Base-by-base conservation (phyloP, 2,797 vertebrate genomes). In the Uromys caudimaculatus region DNA sequence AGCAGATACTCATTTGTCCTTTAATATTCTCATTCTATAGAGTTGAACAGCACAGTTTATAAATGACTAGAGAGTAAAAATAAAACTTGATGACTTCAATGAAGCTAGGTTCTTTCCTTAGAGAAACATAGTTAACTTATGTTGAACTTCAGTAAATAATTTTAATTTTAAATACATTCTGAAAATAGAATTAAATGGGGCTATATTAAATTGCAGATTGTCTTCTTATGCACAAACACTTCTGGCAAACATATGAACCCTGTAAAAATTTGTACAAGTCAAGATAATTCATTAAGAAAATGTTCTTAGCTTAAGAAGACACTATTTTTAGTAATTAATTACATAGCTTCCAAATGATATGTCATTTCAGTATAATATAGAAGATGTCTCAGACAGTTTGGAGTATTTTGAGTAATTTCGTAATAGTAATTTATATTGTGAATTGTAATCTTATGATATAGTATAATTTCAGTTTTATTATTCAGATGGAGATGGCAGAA, bases 291-390 rank as follows among this genome's bases (percentile, higher is more conserved):
- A 98, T 94, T 98, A 98, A 96, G 56, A 82, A 96, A 97, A 58
- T 95, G 82, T 96, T 94, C 92, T 97, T 11, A 0, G 97, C 95
- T 97, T 71, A 97, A 95, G 50, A 97, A 90, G 92, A 95, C 50
- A 32, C 93, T 92, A 93, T 94, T 98, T 96, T 96, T 97, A 79
- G 24, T 97, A 98, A 97, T 98, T 98, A 98, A 98, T 98, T 98
- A 97, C 95, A 96, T 93, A 97, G 98, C 91, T 97, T 98, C 62
- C 96, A 97, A 97, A 97, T 96, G 93, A 98, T 97, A 98, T 97
- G 93, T 97, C 91, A 96, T 94, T 97, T 92, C 86, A 97, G 69
- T 38, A 97, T 90, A 97, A 82, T 58, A 95, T 3, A 58, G 97
- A 87, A 94, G 12, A 73, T 90, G 97, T 95, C 75, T 52, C 44